A percentile compares a stretch with the other conserved stretches of the same genome.
Conservation (phyloP, 2,113 vertebrate species). For the Edolisoma coerulescens region DNA sequence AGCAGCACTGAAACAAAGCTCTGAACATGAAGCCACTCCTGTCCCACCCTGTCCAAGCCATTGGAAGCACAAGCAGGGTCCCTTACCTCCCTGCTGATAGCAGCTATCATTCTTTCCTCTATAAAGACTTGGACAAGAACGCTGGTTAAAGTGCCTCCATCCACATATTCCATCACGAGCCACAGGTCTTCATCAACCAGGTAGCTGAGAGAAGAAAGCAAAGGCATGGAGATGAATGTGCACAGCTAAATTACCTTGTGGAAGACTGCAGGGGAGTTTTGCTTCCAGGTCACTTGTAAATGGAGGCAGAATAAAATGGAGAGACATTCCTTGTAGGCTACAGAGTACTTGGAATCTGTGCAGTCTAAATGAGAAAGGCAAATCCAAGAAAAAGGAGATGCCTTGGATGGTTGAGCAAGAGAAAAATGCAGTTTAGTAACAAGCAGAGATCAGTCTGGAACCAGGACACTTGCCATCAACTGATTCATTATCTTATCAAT, state of each 20-base stretch:
- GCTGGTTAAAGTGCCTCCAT: conserved; percentile 91
- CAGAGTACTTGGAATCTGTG: background rate
- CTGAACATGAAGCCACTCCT: background rate
- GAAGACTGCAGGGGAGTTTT: background rate
- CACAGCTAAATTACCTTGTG: background rate
- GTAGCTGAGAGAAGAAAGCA: conserved; percentile 77
- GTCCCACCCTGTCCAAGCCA: background rate
- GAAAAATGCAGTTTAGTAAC: background rate
- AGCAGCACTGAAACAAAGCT: background rate
- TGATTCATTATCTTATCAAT: background rate
- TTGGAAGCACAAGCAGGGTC: rapidly evolving
- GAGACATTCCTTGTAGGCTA: background rate
- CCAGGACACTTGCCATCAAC: background rate
- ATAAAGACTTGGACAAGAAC: conserved; percentile 91
- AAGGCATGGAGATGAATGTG: background rate
- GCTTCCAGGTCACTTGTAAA: background rate
- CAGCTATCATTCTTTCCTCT: conserved; percentile 95
- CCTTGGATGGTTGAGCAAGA: background rate
- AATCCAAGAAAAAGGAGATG: background rate
- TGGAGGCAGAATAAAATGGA: background rate
- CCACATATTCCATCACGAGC: conserved; percentile 98
- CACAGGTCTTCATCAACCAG: conserved; percentile 94
- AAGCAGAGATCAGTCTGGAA: background rate
- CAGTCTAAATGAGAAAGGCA: background rate
- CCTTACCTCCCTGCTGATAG: conserved; percentile 94